Base-by-base conservation (phyloP, 2,888 invertebrate species). In the Lasioglossum zephyrum region DNA sequence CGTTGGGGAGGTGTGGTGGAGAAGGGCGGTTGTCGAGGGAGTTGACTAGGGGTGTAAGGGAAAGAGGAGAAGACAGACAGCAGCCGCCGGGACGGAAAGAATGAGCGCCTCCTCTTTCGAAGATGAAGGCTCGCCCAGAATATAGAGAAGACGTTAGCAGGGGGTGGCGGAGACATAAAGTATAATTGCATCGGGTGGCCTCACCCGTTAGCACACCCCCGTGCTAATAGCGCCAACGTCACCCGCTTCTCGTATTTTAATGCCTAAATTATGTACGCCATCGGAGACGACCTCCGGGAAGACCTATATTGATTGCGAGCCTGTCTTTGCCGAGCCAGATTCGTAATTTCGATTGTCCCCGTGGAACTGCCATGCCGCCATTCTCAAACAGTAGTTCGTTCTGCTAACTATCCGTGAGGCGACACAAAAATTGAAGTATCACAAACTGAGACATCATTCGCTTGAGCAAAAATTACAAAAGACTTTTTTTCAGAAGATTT, bases 101-200 rank as follows among this genome's bases (percentile, higher is more conserved):
- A 82, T 44, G 53, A 84, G 84, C 60, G 41, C 41, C 41, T 74
- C 63, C 74, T 84, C 73, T 84, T 77, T 82, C 82, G 85, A 87
- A 84, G 83, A 89, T 80, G 75, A 75, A 82, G 81, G 85, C 60
- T 78, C 75, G 81, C 72, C 77, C 69, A 80, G 83, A 86, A 81
- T 74, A 88, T 82, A 76, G 82, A 76, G 78, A 69, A 82, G 83
- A 73, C 82, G 83, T 72, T 49, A 60, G 76, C 63, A 73, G 74
- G 53, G 88, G 87, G 87, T 85, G 88, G 92, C 90, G 92, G 92
- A 93, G 94, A 92, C 94, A 94, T 95, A 94, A 95, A 95, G 94
- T 95, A 95, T 94, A 95, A 95, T 95, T 95, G 95, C 95, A 94
- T 94, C 92, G 94, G 93, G 91, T 93, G 93, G 91, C 93, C 93